Percentiles rank a stretch among this genome's conserved stretches.
These are phyloP conservation scores for Falco peregrinus DNA, from an alignment of 2,797 vertebrate species.

Conservation along the genomic window DNA sequence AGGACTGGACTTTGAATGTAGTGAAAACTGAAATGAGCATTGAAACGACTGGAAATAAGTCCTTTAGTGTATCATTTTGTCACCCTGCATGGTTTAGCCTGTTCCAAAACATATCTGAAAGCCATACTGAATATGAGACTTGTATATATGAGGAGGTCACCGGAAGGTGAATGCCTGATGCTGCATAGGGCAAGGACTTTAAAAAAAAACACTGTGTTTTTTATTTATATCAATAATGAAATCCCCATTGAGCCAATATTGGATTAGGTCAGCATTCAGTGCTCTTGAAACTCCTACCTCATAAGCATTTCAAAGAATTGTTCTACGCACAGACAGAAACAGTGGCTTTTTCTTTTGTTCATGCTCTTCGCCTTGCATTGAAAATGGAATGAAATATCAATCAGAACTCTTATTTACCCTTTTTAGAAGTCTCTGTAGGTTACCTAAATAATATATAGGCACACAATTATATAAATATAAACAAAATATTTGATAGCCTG, in stretches of 20 bases:
- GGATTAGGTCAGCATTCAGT: not conserved
- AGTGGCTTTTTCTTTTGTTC: not conserved
- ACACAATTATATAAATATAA: not conserved
- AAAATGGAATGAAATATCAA: not conserved
- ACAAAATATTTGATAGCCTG: not conserved
- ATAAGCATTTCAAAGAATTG: not conserved
- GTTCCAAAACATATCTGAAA: not conserved
- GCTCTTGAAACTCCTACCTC: not conserved
- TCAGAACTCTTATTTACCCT: not conserved
- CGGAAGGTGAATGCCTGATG: not conserved
- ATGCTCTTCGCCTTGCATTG: not conserved
- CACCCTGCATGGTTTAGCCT: not conserved
- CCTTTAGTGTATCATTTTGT: not conserved
- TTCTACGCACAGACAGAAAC: not conserved
- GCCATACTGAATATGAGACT: not conserved
- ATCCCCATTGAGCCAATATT: not conserved
- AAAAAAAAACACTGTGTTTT: not conserved
- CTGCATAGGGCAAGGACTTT: not conserved
- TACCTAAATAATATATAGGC: not conserved
- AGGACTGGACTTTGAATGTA: not conserved
- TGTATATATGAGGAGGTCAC: not conserved
- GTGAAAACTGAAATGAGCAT: not conserved
- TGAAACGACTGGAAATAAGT: not conserved
- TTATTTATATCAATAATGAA: not conserved
- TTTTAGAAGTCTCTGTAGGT: not conserved